phyloP scores from a whole-genome alignment of 2,888 invertebrate genomes.

The Dryocosmus kuriphilus region DNA sequence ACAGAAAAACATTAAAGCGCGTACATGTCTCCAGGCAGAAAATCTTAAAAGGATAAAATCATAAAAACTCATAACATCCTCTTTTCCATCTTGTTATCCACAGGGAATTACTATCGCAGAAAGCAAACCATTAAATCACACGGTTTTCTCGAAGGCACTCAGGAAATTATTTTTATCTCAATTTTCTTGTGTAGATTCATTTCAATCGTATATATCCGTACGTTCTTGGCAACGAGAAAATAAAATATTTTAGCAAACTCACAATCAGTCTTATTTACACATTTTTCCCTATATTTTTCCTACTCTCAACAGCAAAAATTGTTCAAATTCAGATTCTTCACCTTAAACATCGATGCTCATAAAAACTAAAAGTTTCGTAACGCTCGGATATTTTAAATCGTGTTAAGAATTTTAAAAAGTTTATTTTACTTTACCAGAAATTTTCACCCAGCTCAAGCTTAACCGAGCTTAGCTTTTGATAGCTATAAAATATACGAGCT shows the following conservation, averaged over 20 bases:
- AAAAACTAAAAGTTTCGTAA: no score
- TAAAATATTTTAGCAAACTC: neutral
- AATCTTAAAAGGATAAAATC: slow-evolving; percentile 31
- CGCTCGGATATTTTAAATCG: no score
- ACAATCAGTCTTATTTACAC: neutral
- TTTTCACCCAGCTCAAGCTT: neutral
- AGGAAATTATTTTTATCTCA: slow-evolving; percentile 35
- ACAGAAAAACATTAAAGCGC: neutral
- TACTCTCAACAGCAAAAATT: neutral
- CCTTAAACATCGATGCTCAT: no score
- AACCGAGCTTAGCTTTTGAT: neutral
- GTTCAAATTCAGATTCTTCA: no score
- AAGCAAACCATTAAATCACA: slow-evolving; percentile 36
- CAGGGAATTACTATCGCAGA: slow-evolving; percentile 31
- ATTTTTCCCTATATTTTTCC: neutral
- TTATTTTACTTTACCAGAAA: neutral
- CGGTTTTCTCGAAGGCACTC: slow-evolving; percentile 16
- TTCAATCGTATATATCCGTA: slow-evolving; percentile 3
- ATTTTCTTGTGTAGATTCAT: slow-evolving; percentile 28
- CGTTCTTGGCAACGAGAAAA: slow-evolving; percentile 8
- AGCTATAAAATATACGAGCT: neutral
- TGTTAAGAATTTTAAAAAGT: no score
- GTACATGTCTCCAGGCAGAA: neutral
- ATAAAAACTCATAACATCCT: slow-evolving; percentile 24
- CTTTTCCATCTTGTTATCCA: slow-evolving; percentile 18